These are phyloP conservation scores for Megaceryle alcyon DNA, from an alignment of 2,797 vertebrate species.

Conservation along the genomic window DNA sequence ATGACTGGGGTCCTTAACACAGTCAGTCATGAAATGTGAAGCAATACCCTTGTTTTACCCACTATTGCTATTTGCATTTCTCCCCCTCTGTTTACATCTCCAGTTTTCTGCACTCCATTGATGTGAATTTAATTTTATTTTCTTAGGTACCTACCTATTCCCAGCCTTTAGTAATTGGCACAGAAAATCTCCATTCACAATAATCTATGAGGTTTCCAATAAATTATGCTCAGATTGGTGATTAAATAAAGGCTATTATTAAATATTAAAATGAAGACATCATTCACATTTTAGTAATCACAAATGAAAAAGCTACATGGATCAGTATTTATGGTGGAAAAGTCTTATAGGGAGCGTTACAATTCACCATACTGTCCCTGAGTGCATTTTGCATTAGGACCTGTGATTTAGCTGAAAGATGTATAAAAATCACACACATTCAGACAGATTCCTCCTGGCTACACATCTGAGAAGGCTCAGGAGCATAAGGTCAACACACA, in stretches of 20 bases:
- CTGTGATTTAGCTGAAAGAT: constrained; percentile 69
- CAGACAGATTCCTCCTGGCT: constrained; percentile 53
- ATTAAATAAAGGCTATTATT: constrained; percentile 34
- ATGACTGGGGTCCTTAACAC: not conserved
- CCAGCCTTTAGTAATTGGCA: not conserved
- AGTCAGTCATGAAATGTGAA: constrained; percentile 31
- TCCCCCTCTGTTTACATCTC: not conserved
- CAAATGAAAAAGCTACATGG: not conserved
- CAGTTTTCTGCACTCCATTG: not conserved
- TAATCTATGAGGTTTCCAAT: not conserved
- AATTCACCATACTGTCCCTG: constrained; percentile 18
- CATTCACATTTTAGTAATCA: not conserved
- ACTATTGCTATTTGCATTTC: not conserved
- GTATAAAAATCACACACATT: constrained; percentile 52
- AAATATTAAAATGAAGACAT: constrained; percentile 32
- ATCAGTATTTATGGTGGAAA: constrained; percentile 19
- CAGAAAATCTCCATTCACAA: not conserved
- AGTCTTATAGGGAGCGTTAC: constrained; percentile 34
- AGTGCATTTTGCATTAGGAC: constrained; percentile 66
- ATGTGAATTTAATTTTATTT: not conserved
- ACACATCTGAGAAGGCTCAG: constrained; percentile 60
- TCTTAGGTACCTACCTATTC: not conserved
- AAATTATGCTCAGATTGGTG: not conserved
- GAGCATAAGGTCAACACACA: constrained; percentile 33
- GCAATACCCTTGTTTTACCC: not conserved